Conservation (phyloP, 2,797 vertebrate species). For the Micromesistius poutassou region DNA sequence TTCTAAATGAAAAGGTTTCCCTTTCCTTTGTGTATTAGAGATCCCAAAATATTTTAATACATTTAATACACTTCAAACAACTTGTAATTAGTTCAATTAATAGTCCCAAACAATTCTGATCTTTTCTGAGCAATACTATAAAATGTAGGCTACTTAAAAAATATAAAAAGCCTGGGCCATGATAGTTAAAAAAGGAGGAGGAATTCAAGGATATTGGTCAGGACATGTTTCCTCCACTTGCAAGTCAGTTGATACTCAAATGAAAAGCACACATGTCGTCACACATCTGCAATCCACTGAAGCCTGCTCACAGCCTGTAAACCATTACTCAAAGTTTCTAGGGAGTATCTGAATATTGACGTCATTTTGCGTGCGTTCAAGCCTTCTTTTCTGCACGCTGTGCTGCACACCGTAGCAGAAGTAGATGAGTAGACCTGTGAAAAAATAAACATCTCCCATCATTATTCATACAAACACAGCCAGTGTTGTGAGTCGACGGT, state of each 20-base stretch:
- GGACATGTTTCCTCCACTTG: background rate
- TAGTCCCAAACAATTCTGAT: background rate
- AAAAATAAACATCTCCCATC: constrained; percentile 12
- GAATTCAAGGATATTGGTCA: background rate
- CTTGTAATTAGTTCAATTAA: background rate
- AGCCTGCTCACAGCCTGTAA: constrained; percentile 21
- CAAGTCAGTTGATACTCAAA: background rate
- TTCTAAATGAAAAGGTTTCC: too few species aligned
- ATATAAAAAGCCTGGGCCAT: too few species aligned
- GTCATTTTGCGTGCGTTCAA: constrained; percentile 39
- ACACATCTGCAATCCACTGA: constrained; percentile 2
- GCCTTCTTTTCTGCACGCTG: constrained; percentile 73
- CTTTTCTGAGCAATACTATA: background rate
- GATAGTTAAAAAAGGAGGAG: too few species aligned
- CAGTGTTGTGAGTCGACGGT: background rate
- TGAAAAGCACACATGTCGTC: background rate
- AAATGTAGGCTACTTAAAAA: too few species aligned
- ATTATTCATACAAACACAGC: background rate
- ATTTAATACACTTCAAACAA: background rate
- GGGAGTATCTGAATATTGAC: constrained; percentile 39
- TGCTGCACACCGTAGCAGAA: constrained; percentile 80
- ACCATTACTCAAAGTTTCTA: constrained; percentile 25
- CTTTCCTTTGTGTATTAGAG: too few species aligned
- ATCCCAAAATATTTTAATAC: background rate
- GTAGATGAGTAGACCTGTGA: constrained; percentile 80